Evolutionary conservation across 2,113 vertebrate species (phyloP).

Genomic region (Argyrosomus japonicus): DNA sequence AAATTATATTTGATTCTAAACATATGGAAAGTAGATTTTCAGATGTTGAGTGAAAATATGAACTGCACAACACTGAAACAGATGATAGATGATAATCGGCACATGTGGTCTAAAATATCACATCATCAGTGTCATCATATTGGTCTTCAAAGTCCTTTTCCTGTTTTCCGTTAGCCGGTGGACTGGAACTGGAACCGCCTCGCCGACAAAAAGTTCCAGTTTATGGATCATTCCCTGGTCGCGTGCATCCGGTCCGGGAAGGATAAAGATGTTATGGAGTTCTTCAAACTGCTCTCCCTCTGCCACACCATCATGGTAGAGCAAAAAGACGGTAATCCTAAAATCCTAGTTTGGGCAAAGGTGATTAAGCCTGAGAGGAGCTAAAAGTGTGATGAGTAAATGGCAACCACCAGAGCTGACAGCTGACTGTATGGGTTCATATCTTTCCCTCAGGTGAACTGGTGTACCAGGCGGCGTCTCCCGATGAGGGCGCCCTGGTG

Average conservation of each 20-base stretch:
- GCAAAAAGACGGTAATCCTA: constrained; percentile 84
- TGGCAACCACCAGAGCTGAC: not conserved
- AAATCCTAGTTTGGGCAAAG: not conserved
- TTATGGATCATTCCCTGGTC: constrained; percentile 90
- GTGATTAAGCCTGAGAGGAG: not conserved
- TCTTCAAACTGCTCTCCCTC: constrained; percentile 94
- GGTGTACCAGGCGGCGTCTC: constrained; percentile 76
- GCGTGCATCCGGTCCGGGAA: constrained; percentile 85
- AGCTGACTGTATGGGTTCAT: not conserved
- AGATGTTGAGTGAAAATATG: not conserved
- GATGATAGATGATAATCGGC: not conserved
- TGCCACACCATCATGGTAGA: constrained; percentile 99
- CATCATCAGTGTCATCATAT: not conserved
- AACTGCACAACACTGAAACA: not conserved
- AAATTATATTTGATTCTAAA: not conserved
- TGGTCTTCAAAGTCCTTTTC: not conserved
- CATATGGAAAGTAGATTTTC: not conserved
- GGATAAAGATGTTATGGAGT: constrained; percentile 86
- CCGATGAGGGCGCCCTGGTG: constrained; percentile 92
- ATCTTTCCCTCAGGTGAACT: constrained; percentile 49
- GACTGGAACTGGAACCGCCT: constrained; percentile 93
- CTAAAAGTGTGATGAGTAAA: not conserved
- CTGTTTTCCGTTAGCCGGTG: constrained; percentile 81
- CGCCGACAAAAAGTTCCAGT: constrained; percentile 88
- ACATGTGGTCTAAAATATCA: not conserved